Evolutionary conservation across 2,888 invertebrate species (phyloP).

Genomic region (Campoplex capitator): DNA sequence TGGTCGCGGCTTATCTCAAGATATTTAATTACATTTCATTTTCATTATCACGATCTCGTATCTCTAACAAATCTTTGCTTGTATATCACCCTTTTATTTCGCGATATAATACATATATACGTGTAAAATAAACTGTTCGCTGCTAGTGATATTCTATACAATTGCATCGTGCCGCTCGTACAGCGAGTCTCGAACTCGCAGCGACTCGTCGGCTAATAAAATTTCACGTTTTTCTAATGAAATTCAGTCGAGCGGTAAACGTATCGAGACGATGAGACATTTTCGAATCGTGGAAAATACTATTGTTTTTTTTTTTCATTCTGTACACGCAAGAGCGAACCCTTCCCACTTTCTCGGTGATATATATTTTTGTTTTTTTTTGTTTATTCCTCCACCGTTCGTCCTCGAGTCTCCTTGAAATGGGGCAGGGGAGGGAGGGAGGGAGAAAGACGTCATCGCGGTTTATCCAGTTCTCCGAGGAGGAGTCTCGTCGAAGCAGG

Average conservation of each 20-base stretch:
- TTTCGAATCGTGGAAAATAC: background rate
- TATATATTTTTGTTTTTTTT: background rate
- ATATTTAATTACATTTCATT: background rate
- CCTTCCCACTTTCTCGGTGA: background rate
- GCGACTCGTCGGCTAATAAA: background rate
- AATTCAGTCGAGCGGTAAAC: background rate
- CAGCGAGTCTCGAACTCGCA: background rate
- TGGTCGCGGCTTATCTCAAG: background rate
- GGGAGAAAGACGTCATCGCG: slow-evolving; percentile 16
- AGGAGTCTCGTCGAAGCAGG: slow-evolving; percentile 44
- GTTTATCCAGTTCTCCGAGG: background rate
- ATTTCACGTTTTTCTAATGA: background rate
- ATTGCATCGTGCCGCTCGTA: background rate
- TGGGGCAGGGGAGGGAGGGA: slow-evolving; percentile 21
- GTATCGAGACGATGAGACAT: background rate
- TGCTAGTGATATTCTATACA: background rate
- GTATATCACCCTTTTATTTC: background rate
- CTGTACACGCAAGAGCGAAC: background rate
- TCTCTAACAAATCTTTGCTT: background rate
- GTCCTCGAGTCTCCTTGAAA: slow-evolving; percentile 13
- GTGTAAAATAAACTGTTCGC: background rate
- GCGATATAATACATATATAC: background rate
- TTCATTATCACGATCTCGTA: background rate
- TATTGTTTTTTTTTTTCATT: background rate
- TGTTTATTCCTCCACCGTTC: background rate